Conservation (phyloP, 1,140 invertebrate species). For the Saccostrea echinata region DNA sequence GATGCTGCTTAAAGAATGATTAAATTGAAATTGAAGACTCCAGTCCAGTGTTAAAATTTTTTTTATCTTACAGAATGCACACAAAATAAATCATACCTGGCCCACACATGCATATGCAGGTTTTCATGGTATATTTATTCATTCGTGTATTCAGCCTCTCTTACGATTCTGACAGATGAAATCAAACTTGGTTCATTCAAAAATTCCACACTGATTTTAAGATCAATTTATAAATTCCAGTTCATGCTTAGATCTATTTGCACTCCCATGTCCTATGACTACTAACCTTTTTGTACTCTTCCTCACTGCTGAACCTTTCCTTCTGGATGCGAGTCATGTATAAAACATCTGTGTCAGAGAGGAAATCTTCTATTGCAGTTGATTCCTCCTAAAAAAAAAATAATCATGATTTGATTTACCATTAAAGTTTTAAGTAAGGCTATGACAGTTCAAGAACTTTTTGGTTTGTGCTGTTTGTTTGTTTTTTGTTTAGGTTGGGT, state of each 20-base stretch:
- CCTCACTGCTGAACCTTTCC: constrained; percentile 91
- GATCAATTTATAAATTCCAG: too few relatives aligned
- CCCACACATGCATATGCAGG: too few relatives aligned
- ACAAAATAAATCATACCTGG: too few relatives aligned
- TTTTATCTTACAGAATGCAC: too few relatives aligned
- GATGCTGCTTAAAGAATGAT: too few relatives aligned
- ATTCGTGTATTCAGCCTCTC: not conserved
- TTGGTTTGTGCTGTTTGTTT: too few relatives aligned
- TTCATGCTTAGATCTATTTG: not conserved
- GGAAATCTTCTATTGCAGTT: constrained; percentile 88
- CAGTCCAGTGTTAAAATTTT: too few relatives aligned
- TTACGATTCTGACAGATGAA: constrained; percentile 1
- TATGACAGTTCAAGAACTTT: too few relatives aligned
- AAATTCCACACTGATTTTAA: not conserved
- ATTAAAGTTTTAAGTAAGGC: too few relatives aligned
- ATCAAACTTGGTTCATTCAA: not conserved
- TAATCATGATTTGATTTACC: not conserved
- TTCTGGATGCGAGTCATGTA: constrained; percentile 99
- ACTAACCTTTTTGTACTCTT: constrained; percentile 92
- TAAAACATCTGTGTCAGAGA: constrained; percentile 96
- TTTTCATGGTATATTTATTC: too few relatives aligned
- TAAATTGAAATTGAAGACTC: too few relatives aligned
- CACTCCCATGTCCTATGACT: not conserved
- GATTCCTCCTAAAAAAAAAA: constrained; percentile 83
- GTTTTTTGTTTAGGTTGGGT: too few relatives aligned